Percentiles rank a stretch among this genome's conserved stretches.
Evolutionary conservation across 2,888 invertebrate genomes (phyloP).

Genomic region (Cantharis rufa): DNA sequence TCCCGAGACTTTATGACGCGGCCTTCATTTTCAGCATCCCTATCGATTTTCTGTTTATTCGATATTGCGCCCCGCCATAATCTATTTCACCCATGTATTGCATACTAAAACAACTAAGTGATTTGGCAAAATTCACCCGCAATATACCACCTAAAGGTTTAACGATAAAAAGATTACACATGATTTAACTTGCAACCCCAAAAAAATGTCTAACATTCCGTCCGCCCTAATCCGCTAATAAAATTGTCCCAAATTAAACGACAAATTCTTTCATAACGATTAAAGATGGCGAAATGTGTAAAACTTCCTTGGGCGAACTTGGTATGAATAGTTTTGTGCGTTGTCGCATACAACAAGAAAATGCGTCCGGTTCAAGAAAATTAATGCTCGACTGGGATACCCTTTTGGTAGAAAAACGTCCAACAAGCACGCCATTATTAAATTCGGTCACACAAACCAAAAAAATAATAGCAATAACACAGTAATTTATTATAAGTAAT

Average conservation of each 20-base stretch:
- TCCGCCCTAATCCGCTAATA: background rate
- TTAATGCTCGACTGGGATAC: background rate
- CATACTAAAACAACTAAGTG: slow-evolving; percentile 1
- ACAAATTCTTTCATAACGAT: background rate
- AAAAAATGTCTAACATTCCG: background rate
- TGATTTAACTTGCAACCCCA: background rate
- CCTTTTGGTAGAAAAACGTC: background rate
- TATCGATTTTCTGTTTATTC: slow-evolving; percentile 22
- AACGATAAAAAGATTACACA: background rate
- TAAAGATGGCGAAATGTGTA: background rate
- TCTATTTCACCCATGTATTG: background rate
- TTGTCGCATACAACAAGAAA: background rate
- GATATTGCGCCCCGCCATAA: slow-evolving; percentile 16
- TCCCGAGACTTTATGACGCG: slow-evolving; percentile 17
- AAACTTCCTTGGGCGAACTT: background rate
- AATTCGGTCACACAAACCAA: background rate
- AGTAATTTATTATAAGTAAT: background rate
- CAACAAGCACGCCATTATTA: slow-evolving; percentile 1
- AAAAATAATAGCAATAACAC: background rate
- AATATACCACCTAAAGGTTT: background rate
- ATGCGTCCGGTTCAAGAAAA: slow-evolving; percentile 3
- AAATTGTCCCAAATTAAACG: background rate
- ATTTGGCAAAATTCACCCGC: background rate
- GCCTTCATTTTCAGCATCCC: slow-evolving; percentile 17
- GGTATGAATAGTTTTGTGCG: background rate